Percentiles rank a stretch among this genome's conserved stretches.
These are phyloP conservation scores for Rhaphigaster nebulosa DNA, from an alignment of 2,888 invertebrate genomes.

Conservation along the genomic window DNA sequence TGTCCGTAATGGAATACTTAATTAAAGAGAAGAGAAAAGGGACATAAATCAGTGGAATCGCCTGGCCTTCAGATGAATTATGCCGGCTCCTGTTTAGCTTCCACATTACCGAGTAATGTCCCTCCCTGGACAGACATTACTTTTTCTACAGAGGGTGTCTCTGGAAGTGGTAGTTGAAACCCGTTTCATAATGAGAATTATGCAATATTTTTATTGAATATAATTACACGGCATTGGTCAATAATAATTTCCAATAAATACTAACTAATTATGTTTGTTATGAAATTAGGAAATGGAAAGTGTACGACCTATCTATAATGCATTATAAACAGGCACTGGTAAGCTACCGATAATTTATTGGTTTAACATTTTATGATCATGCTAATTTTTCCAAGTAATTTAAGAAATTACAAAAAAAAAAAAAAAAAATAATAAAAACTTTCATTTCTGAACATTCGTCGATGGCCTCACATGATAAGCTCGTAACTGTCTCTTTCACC, in stretches of 20 bases:
- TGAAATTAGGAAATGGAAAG: not conserved
- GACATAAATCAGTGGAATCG: not conserved
- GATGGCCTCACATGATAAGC: too few relatives aligned
- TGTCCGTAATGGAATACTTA: not conserved
- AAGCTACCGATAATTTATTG: too few relatives aligned
- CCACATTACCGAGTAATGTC: not conserved
- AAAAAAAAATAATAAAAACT: too few relatives aligned
- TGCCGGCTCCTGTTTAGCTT: not conserved
- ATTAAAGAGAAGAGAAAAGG: not conserved
- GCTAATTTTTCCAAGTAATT: too few relatives aligned
- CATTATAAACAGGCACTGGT: not conserved
- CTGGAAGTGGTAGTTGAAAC: not conserved
- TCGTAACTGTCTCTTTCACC: too few relatives aligned
- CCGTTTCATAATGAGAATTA: not conserved
- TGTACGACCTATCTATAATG: not conserved
- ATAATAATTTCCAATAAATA: not conserved
- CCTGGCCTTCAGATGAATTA: not conserved
- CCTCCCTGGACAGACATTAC: not conserved
- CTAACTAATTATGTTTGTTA: not conserved
- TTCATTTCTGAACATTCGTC: too few relatives aligned
- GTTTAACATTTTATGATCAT: too few relatives aligned
- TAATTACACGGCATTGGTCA: not conserved
- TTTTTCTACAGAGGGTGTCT: not conserved
- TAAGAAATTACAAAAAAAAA: too few relatives aligned
- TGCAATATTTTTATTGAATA: not conserved